These are phyloP conservation scores for Rhincodon typus DNA, from an alignment of 2,797 vertebrate genomes.

Conservation along the genomic window DNA sequence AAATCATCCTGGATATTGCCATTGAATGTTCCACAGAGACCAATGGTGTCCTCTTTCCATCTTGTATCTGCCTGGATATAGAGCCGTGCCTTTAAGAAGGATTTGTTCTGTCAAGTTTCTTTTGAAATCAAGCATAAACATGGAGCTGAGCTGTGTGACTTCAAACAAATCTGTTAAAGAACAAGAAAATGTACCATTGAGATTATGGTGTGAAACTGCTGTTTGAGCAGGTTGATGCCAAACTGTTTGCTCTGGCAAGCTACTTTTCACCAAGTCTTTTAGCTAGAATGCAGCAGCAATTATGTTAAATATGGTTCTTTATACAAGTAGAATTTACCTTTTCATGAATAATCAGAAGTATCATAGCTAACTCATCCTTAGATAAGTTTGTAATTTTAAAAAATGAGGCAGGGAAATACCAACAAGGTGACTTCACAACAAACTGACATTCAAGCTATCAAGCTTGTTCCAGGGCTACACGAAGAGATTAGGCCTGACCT, in stretches of 20 bases:
- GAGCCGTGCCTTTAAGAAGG: no score
- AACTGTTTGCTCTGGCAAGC: fast-evolving
- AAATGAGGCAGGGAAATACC: neutral
- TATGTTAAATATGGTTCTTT: neutral
- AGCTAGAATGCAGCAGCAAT: neutral
- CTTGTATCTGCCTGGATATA: constrained; percentile 73
- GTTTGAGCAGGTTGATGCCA: constrained; percentile 20
- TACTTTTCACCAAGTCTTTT: neutral
- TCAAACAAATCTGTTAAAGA: constrained; percentile 70
- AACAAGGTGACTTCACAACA: neutral
- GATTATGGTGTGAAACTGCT: neutral
- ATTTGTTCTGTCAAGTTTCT: no score
- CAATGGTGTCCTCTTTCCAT: constrained; percentile 82
- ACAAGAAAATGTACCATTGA: constrained; percentile 38
- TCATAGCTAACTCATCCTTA: neutral
- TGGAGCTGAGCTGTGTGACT: constrained; percentile 78
- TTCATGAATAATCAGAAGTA: neutral
- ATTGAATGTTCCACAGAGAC: constrained; percentile 95
- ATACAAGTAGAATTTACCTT: neutral
- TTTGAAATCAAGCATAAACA: no score
- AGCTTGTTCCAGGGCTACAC: no score
- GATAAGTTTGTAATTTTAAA: neutral
- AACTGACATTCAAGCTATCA: neutral
- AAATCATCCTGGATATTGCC: constrained; percentile 94
- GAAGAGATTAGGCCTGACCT: no score